Evolutionary conservation across 2,888 invertebrate genomes (phyloP).

Genomic region (Clanis bilineata): DNA sequence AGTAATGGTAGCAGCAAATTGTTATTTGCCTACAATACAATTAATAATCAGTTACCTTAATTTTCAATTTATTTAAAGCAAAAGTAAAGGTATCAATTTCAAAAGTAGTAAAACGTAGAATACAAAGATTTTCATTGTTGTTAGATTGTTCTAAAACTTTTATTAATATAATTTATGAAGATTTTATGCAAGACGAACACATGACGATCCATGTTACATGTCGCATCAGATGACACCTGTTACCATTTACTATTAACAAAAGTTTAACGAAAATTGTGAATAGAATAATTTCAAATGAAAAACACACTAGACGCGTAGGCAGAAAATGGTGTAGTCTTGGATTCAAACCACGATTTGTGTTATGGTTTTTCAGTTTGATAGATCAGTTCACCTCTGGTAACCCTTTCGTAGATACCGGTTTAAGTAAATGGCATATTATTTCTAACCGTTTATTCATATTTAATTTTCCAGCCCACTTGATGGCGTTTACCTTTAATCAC

Average conservation of each 20-base stretch:
- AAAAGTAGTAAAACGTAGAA: neutral
- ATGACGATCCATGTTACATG: neutral
- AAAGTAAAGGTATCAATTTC: neutral
- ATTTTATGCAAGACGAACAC: conserved; percentile 4
- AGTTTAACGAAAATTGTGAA: neutral
- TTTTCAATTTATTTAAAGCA: neutral
- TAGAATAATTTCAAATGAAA: neutral
- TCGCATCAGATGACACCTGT: conserved; percentile 3
- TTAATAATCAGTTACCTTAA: no score
- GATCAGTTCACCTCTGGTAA: no score
- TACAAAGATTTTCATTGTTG: conserved; percentile 22
- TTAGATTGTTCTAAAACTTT: conserved; percentile 22
- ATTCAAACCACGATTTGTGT: no score
- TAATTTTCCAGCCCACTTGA: no score
- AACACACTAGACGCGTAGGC: neutral
- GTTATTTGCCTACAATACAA: no score
- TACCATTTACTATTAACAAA: neutral
- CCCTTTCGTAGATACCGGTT: no score
- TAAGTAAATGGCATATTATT: no score
- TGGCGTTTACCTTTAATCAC: neutral
- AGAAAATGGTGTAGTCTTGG: no score
- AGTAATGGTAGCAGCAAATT: no score
- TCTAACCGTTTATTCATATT: neutral
- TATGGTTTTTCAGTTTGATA: no score
- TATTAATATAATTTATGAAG: neutral